These are phyloP conservation scores for Lytechinus pictus DNA, from an alignment of 35 echinoderm and acorn worm genomes.

Conservation along the genomic window DNA sequence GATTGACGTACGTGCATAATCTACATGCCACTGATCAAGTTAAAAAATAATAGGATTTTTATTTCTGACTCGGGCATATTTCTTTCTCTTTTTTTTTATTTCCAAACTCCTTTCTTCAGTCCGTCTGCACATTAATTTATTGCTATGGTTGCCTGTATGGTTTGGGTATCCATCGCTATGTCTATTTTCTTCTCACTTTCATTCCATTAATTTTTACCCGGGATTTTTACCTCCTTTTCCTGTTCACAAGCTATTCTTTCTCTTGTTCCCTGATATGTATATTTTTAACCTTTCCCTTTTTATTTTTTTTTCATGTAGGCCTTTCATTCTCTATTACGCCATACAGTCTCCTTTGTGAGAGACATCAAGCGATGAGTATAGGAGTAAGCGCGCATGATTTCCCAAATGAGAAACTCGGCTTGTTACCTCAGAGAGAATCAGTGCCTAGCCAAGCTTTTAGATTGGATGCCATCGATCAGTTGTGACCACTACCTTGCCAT, in stretches of 20 bases:
- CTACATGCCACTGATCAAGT: no score
- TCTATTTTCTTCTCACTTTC: no score
- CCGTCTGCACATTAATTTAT: neutral
- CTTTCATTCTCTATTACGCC: no score
- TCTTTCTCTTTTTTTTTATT: neutral
- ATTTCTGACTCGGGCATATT: neutral
- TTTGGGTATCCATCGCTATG: no score
- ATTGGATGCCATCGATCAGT: neutral
- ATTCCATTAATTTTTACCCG: no score
- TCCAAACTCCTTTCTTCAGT: neutral
- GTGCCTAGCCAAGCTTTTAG: neutral
- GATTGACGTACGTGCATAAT: no score
- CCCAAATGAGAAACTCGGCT: neutral
- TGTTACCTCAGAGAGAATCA: neutral
- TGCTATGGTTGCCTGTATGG: neutral
- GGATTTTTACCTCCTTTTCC: no score
- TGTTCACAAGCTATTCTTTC: no score
- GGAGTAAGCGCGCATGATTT: neutral
- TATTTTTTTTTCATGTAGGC: neutral
- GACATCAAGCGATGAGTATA: neutral
- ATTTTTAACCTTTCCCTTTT: neutral
- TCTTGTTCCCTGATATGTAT: no score
- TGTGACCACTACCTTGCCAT: neutral
- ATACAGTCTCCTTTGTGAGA: neutral
- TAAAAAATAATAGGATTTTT: neutral